These are phyloP conservation scores for Drosophila borborema DNA, from an alignment of 2,888 invertebrate species.

Conservation along the genomic window DNA sequence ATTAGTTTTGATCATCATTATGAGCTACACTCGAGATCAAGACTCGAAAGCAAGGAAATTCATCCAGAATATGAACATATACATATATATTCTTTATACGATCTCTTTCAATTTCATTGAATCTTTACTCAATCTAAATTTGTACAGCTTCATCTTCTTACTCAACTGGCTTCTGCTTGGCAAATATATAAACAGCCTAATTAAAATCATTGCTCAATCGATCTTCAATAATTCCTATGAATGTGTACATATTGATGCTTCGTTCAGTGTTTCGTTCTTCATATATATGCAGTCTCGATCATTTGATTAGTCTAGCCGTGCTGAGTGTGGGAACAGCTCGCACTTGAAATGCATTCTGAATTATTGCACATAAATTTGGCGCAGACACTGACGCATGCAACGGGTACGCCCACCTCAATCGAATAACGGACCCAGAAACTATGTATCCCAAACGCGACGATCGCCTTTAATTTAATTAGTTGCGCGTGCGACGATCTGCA, in stretches of 20 bases:
- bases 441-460: constrained; percentile 43
- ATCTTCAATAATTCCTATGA: not conserved
- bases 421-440: constrained; percentile 41
- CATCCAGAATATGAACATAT: no score
- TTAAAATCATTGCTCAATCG: no score
- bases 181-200: no score
- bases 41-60: no score
- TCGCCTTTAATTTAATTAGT: constrained; percentile 81
- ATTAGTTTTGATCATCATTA: no score
- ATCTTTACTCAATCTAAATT: no score
- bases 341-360: constrained; percentile 58
- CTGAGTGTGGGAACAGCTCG: constrained; percentile 68
- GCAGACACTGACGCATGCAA: not conserved
- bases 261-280: not conserved
- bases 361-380: constrained; percentile 71
- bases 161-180: no score
- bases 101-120: no score
- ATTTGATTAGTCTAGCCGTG: constrained; percentile 13
- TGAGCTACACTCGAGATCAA: no score
- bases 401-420: constrained; percentile 36
- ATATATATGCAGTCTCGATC: constrained; percentile 31
- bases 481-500: constrained; percentile 69
- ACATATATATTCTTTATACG: no score
- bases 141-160: no score
- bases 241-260: not conserved